Base-by-base conservation (phyloP, 2,888 invertebrate species). In the Teinopalpus imperialis region DNA sequence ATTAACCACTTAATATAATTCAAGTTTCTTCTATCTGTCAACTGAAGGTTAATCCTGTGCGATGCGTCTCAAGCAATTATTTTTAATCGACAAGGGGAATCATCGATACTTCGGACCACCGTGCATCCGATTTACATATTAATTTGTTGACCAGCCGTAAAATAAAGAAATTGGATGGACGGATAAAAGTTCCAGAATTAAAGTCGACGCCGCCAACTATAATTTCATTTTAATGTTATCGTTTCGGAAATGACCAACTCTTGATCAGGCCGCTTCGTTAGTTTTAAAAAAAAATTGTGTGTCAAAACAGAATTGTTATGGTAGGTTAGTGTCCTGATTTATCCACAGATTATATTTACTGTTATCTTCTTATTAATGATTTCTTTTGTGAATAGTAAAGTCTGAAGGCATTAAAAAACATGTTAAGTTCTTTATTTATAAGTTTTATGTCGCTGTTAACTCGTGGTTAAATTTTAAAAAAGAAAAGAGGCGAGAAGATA, bases 161-260 rank as follows among this genome's bases (percentile, higher is more conserved):
- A 86, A 86, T 86, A 81, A 86, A 87, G 85, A 85, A 85, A 86
- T 86, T 78, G 79, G 74, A 76, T 66, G 74, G 63, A 61, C 59
- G 66, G 62, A 70, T 76, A 78, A 78, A 78, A 75, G 71, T 57
- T 52, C 48, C 57, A 69, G 80, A 81, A 82, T 83, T 81, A 82
- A 85, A 74, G 54, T 65, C 68, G 71, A 73, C 74, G 72, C 68
- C 67, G 66, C 74, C 69, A 69, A 68, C 71, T 68, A 72, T 81
- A 76, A 78, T 77, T 79, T 77, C 70, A 70, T 79, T 80, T 80
- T 79, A 74, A 79, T 77, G 74, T 63, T 65, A 62, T 67, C 65
- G 62, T 48, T 61, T 63, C 57, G 52, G 53, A 57, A 66, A 65
- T 60, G 66, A 56, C 62, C 64, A 52, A 61, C 59, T 54, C 59